phyloP scores from a whole-genome alignment of 2,113 vertebrate genomes.

The Xiphophorus maculatus region DNA sequence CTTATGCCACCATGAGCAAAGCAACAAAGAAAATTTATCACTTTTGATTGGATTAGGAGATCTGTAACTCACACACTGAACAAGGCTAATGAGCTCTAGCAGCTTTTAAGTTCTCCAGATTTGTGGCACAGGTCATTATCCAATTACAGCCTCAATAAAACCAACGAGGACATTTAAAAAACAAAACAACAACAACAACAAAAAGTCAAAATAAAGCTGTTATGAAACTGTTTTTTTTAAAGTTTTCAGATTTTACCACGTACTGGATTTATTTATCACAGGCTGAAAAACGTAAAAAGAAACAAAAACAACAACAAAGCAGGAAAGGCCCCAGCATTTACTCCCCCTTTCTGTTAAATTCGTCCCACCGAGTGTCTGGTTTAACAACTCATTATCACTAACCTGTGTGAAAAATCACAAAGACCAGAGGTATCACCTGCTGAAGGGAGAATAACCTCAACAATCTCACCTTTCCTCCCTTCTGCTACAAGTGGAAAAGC shows the following conservation, averaged over 20 bases:
- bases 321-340: slow-evolving; percentile 11
- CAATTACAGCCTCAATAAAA: slow-evolving; percentile 9
- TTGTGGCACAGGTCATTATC: neutral
- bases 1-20: slow-evolving; percentile 46
- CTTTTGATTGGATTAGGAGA: slow-evolving; percentile 45
- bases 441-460: slow-evolving; percentile 30
- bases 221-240: neutral
- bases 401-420: slow-evolving; percentile 63
- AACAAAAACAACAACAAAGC: neutral
- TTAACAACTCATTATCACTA: slow-evolving; percentile 79
- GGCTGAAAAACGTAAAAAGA: slow-evolving; percentile 13
- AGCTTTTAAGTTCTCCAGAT: slow-evolving; percentile 1
- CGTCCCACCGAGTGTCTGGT: slow-evolving; percentile 74
- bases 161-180: neutral
- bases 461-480: slow-evolving; percentile 33
- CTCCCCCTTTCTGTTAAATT: slow-evolving; percentile 67
- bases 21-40: slow-evolving; percentile 57
- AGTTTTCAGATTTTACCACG: neutral
- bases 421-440: slow-evolving; percentile 29
- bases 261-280: neutral
- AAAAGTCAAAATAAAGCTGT: neutral
- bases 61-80: slow-evolving; percentile 34
- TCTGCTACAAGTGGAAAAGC: slow-evolving; percentile 54
- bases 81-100: slow-evolving; percentile 16
- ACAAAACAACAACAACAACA: neutral